A percentile compares a stretch with the other conserved stretches of the same genome.
Evolutionary conservation across 2,113 vertebrate genomes (phyloP).

Genomic region (Atrichornis clamosus): DNA sequence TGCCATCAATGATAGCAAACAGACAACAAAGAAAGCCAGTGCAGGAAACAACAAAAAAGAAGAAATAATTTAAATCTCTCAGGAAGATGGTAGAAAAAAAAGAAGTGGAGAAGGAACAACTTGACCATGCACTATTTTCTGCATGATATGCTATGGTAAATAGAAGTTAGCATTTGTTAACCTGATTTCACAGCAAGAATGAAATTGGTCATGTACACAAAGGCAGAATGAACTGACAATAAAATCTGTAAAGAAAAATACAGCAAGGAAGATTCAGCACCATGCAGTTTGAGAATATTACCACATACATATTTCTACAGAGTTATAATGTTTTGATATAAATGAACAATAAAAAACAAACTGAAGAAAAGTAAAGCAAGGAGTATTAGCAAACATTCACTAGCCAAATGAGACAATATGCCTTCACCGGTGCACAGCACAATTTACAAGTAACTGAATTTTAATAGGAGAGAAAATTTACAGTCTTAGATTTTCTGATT

Average conservation of each 20-base stretch:
- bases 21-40: slow-evolving; percentile 41
- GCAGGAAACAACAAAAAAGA: slow-evolving; percentile 25
- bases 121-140: background rate
- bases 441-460: background rate
- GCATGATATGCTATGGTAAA: background rate
- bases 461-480: background rate
- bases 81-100: background rate
- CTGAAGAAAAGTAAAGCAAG: background rate
- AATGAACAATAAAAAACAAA: background rate
- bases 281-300: background rate
- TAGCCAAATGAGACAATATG: background rate
- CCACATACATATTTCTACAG: background rate
- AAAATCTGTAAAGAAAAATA: background rate
- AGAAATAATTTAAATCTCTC: slow-evolving; percentile 6
- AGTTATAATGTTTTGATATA: background rate
- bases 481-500: background rate
- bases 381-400: background rate
- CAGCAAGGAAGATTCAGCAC: background rate
- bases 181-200: background rate
- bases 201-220: background rate
- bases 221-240: background rate
- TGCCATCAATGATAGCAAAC: slow-evolving; percentile 30
- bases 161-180: background rate
- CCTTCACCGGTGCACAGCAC: background rate
- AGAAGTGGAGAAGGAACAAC: background rate